A percentile compares a stretch with the other conserved stretches of the same genome.
phyloP scores from a whole-genome alignment of 1,140 invertebrate genomes.

The Brachystomella parvula region DNA sequence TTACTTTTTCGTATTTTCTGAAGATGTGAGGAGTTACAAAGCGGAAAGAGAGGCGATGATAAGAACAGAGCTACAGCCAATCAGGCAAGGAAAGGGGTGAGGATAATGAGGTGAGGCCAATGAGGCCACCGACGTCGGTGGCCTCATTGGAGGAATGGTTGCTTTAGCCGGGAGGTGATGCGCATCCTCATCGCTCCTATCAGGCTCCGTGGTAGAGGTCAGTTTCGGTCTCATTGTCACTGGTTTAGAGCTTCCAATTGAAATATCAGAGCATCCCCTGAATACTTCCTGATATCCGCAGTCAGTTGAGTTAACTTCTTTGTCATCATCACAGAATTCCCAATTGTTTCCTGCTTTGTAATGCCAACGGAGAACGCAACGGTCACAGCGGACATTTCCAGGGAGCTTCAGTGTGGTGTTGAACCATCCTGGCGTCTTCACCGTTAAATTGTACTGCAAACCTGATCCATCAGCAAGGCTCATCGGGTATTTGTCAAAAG shows the following conservation, averaged over 20 bases:
- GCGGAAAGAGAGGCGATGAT: too few relatives aligned
- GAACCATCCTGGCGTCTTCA: not conserved
- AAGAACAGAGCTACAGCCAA: too few relatives aligned
- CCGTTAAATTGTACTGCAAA: slow-evolving; percentile 37
- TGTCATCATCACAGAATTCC: not conserved
- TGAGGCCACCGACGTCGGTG: too few relatives aligned
- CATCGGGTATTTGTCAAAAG: slow-evolving; percentile 53
- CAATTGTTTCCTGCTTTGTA: slow-evolving; percentile 28
- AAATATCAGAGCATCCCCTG: not conserved
- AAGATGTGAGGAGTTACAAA: too few relatives aligned
- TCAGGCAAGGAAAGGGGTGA: too few relatives aligned
- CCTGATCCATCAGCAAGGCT: slow-evolving; percentile 45
- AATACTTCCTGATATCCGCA: not conserved
- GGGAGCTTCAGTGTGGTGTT: slow-evolving; percentile 41
- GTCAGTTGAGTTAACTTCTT: not conserved
- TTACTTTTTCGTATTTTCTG: too few relatives aligned
- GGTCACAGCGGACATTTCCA: slow-evolving; percentile 38
- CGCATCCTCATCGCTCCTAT: not conserved
- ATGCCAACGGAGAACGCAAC: slow-evolving; percentile 43
- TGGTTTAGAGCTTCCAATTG: not conserved
- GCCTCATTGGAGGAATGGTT: not conserved
- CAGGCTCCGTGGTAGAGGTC: not conserved
- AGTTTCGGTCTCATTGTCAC: not conserved
- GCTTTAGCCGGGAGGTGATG: not conserved
- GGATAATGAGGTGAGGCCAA: too few relatives aligned